Percentiles rank a stretch among this genome's conserved stretches.
phyloP scores from a whole-genome alignment of 1,140 invertebrate genomes.

The Conus betulinus region DNA sequence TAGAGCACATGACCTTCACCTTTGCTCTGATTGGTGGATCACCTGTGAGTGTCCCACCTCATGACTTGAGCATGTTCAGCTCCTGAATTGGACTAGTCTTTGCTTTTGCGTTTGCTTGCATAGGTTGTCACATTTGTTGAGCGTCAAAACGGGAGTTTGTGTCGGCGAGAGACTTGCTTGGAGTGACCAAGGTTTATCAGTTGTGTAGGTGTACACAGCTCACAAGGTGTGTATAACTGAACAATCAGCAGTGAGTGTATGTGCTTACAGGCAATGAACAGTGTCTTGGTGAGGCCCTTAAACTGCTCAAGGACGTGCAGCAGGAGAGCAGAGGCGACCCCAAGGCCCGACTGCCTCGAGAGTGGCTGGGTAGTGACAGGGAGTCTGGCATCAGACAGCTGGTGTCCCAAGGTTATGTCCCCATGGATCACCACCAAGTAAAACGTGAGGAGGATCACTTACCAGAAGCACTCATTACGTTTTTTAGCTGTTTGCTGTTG shows the following conservation, averaged over 20 bases:
- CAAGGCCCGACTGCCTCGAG: conserved; percentile 38
- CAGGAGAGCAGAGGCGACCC: conserved; percentile 37
- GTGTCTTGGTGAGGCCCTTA: conserved; percentile 33
- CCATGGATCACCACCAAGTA: conserved; percentile 9
- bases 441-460: not conserved
- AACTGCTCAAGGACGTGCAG: conserved; percentile 36
- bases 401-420: conserved; percentile 30
- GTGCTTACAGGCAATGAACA: conserved; percentile 36
- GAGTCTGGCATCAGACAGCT: conserved; percentile 30
- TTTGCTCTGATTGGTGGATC: not conserved
- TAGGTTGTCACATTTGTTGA: not conserved
- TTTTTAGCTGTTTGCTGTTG: too few species aligned
- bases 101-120: too few species aligned
- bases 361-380: conserved; percentile 49
- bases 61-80: not conserved
- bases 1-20: too few species aligned
- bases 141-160: not conserved
- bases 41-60: not conserved
- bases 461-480: too few species aligned
- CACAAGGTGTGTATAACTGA: not conserved
- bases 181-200: not conserved
- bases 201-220: too few species aligned
- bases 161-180: not conserved
- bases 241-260: not conserved
- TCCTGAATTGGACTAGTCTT: not conserved